Evolutionary conservation across 2,888 invertebrate genomes (phyloP).

Genomic region (Apotomis turbidana): DNA sequence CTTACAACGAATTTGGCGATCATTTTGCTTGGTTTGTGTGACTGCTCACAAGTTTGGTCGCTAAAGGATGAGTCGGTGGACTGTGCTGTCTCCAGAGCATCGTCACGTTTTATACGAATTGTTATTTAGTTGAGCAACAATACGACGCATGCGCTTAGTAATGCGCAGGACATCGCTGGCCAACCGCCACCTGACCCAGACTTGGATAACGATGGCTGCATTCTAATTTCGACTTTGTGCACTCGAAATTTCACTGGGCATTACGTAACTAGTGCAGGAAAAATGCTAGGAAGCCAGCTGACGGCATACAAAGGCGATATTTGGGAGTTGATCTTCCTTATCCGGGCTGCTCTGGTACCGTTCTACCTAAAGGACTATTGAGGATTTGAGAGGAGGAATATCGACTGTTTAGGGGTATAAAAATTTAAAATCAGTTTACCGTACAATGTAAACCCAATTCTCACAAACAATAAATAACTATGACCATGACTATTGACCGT

Average conservation of each 20-base stretch:
- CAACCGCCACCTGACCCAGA: constrained; percentile 71
- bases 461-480: too few relatives aligned
- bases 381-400: too few relatives aligned
- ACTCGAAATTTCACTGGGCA: constrained; percentile 70
- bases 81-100: constrained; percentile 72
- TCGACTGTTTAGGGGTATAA: too few relatives aligned
- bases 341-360: background rate
- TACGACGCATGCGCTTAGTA: constrained; percentile 57
- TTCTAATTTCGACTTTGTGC: constrained; percentile 77
- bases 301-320: constrained; percentile 8
- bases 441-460: too few relatives aligned
- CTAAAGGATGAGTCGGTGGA: constrained; percentile 62
- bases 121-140: constrained; percentile 71
- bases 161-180: constrained; percentile 75
- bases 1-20: constrained; percentile 82
- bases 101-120: constrained; percentile 74
- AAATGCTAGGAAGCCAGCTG: constrained; percentile 47
- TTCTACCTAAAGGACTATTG: background rate
- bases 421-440: too few relatives aligned
- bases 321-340: background rate
- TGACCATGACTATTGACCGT: too few relatives aligned
- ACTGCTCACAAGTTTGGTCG: constrained; percentile 72
- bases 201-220: constrained; percentile 67
- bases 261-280: constrained; percentile 71
- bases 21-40: constrained; percentile 76